These are phyloP conservation scores for Tachypleus tridentatus DNA, from an alignment of 1,140 invertebrate genomes.

Conservation along the genomic window DNA sequence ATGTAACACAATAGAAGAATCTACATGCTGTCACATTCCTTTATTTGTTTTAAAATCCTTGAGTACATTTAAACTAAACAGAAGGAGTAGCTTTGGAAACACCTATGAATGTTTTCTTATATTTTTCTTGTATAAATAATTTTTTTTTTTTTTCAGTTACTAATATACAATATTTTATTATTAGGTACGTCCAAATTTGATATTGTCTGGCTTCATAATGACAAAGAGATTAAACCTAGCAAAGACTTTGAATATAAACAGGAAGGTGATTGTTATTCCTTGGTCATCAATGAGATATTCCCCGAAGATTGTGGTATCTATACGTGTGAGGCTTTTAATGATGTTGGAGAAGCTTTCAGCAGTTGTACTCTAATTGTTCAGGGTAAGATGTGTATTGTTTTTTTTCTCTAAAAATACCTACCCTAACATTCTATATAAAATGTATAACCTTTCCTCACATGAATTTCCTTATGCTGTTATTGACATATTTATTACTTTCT, in stretches of 20 bases:
- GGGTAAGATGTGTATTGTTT: constrained; percentile 35
- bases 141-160: too few relatives aligned
- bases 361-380: constrained; percentile 71
- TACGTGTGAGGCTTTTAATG: constrained; percentile 92
- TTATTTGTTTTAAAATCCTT: too few relatives aligned
- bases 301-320: constrained; percentile 87
- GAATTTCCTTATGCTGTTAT: too few relatives aligned
- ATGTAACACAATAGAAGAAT: too few relatives aligned
- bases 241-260: constrained; percentile 90
- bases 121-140: too few relatives aligned
- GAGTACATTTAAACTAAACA: too few relatives aligned
- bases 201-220: constrained; percentile 75
- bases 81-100: too few relatives aligned
- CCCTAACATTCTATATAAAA: neutral
- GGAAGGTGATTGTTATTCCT: constrained; percentile 73
- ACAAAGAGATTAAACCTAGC: constrained; percentile 90
- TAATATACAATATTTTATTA: too few relatives aligned
- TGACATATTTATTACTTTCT: too few relatives aligned
- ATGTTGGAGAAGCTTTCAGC: constrained; percentile 83
- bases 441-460: constrained; percentile 2
- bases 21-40: too few relatives aligned
- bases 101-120: too few relatives aligned
- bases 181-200: constrained; percentile 25
- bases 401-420: neutral
- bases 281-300: constrained; percentile 87